These are phyloP conservation scores for Spatula clypeata DNA, from an alignment of 2,797 vertebrate genomes.

Conservation along the genomic window DNA sequence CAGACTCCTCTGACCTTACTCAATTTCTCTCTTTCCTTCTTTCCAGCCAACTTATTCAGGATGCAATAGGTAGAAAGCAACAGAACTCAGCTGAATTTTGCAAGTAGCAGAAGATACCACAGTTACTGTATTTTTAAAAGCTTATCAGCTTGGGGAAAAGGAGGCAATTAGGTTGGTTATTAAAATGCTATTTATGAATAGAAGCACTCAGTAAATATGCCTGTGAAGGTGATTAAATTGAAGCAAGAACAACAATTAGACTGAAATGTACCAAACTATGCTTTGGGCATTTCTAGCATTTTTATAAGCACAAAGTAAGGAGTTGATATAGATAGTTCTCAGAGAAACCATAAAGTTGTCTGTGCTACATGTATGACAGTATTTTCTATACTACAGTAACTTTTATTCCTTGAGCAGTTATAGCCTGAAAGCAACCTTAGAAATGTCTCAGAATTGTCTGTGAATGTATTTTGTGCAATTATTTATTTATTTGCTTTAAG, in stretches of 20 bases:
- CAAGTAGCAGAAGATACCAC: not conserved
- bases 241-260: conserved; percentile 78
- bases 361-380: not conserved
- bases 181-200: conserved; percentile 78
- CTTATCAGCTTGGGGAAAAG: conserved; percentile 53
- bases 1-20: not conserved
- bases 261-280: conserved; percentile 71
- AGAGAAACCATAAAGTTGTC: not conserved
- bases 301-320: not conserved
- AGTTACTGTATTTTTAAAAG: conserved; percentile 42
- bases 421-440: not conserved
- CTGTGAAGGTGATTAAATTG: conserved; percentile 78
- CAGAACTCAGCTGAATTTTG: conserved; percentile 55
- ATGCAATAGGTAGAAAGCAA: not conserved
- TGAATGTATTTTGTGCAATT: not conserved
- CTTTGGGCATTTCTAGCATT: conserved; percentile 61
- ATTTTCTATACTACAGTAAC: not conserved
- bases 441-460: not conserved
- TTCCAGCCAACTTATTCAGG: conserved; percentile 26
- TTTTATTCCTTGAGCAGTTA: not conserved
- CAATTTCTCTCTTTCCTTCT: not conserved
- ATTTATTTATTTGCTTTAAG: not conserved
- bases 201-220: conserved; percentile 64
- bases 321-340: not conserved
- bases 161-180: conserved; percentile 69